Evolutionary conservation across 2,797 vertebrate species (phyloP).

Genomic region (Clarias platycephalus): DNA sequence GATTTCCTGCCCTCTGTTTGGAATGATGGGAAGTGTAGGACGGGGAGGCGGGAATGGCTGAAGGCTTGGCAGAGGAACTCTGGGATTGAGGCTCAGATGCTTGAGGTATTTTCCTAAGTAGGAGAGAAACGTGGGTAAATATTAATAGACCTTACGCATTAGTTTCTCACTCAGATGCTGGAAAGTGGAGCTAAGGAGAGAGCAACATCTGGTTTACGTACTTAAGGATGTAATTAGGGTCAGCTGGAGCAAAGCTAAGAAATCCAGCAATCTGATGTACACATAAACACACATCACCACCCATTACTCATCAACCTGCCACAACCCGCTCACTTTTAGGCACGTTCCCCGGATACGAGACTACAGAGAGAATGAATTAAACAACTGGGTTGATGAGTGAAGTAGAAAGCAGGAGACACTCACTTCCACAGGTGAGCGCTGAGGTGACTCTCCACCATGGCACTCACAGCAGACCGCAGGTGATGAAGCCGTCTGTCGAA

Average conservation of each 20-base stretch:
- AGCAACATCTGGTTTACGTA: neutral
- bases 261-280: neutral
- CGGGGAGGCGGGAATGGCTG: constrained; percentile 68
- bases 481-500: constrained; percentile 89
- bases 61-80: constrained; percentile 66
- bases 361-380: neutral
- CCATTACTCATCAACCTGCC: neutral
- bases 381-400: neutral
- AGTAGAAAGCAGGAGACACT: constrained; percentile 54
- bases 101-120: constrained; percentile 89
- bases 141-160: neutral
- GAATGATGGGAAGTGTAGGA: constrained; percentile 66
- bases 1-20: constrained; percentile 74
- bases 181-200: neutral
- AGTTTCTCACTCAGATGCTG: neutral
- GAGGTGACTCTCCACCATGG: constrained; percentile 90
- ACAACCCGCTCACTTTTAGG: neutral
- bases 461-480: constrained; percentile 86
- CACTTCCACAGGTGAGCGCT: constrained; percentile 90
- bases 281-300: neutral
- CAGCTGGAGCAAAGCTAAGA: neutral
- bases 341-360: no score
- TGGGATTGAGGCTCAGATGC: constrained; percentile 75
- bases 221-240: neutral
- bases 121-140: constrained; percentile 2